These are phyloP conservation scores for Hylaea fasciaria DNA, from an alignment of 2,888 invertebrate genomes.

Conservation along the genomic window DNA sequence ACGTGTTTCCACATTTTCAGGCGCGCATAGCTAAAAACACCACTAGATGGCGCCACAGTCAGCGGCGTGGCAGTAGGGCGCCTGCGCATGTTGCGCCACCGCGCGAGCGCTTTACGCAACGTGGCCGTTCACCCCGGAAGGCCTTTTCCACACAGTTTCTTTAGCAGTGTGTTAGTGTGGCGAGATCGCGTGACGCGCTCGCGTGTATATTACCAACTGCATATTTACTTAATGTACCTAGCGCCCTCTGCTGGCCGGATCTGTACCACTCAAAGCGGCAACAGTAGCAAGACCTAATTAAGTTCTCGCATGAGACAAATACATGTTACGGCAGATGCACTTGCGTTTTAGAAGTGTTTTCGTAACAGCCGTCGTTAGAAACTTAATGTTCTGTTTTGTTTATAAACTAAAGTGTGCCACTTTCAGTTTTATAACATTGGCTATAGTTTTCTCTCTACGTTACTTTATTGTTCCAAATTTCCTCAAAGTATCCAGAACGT, in stretches of 20 bases:
- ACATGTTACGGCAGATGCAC: constrained; percentile 54
- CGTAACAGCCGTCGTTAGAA: constrained; percentile 33
- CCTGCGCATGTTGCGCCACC: constrained; percentile 72
- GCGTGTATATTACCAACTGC: constrained; percentile 65
- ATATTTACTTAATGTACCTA: constrained; percentile 36
- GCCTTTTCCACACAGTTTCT: constrained; percentile 82
- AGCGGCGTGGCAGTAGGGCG: constrained; percentile 54
- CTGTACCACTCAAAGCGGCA: constrained; percentile 59
- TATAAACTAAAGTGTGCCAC: constrained; percentile 15
- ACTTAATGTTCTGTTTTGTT: constrained; percentile 11
- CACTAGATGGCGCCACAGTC: constrained; percentile 63
- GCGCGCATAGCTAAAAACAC: constrained; percentile 32
- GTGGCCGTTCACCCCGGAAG: constrained; percentile 84
- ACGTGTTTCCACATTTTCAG: constrained; percentile 38
- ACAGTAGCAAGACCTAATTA: constrained; percentile 59
- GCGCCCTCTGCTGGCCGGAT: constrained; percentile 64
- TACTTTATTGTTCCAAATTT: background rate
- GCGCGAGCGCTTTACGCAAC: constrained; percentile 79
- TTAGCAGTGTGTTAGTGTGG: constrained; percentile 80
- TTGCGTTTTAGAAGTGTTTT: constrained; percentile 43
- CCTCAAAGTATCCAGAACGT: constrained; percentile 4
- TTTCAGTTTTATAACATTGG: constrained; percentile 3
- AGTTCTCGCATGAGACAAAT: constrained; percentile 62
- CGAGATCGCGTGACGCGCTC: constrained; percentile 77
- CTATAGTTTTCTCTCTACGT: background rate